Conservation (phyloP, 1,140 invertebrate genomes). For the Sipha flava region DNA sequence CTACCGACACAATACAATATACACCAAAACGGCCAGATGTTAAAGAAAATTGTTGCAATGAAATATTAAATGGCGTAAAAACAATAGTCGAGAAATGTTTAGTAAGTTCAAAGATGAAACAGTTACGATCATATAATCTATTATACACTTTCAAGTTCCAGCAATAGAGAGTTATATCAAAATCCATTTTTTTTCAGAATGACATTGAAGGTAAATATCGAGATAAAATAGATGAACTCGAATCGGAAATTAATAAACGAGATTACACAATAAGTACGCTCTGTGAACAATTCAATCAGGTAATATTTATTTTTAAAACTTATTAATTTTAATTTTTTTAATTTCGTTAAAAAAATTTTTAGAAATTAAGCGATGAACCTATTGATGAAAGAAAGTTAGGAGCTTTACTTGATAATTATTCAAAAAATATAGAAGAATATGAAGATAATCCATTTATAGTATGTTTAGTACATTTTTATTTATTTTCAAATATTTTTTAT, state of each 20-base stretch:
- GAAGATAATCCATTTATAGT: conserved; percentile 5
- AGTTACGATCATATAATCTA: neutral
- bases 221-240: conserved; percentile 51
- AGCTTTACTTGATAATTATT: neutral
- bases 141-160: too few species aligned
- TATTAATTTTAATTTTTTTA: neutral
- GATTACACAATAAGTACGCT: conserved; percentile 21
- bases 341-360: neutral
- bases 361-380: conserved; percentile 9
- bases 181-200: conserved; percentile 43
- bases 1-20: neutral
- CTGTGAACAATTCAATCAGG: conserved; percentile 10
- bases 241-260: conserved; percentile 20
- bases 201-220: conserved; percentile 49
- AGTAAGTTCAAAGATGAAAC: neutral
- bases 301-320: neutral
- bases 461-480: neutral
- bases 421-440: neutral
- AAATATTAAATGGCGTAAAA: neutral
- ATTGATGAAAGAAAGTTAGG: neutral
- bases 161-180: too few species aligned
- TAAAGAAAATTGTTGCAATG: neutral
- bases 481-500: neutral
- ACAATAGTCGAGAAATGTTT: conserved; percentile 13
- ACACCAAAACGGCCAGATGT: too few species aligned